A percentile compares a stretch with the other conserved stretches of the same genome.
Conservation (phyloP, 2,797 vertebrate species). For the Rhyacichthys aspro region DNA sequence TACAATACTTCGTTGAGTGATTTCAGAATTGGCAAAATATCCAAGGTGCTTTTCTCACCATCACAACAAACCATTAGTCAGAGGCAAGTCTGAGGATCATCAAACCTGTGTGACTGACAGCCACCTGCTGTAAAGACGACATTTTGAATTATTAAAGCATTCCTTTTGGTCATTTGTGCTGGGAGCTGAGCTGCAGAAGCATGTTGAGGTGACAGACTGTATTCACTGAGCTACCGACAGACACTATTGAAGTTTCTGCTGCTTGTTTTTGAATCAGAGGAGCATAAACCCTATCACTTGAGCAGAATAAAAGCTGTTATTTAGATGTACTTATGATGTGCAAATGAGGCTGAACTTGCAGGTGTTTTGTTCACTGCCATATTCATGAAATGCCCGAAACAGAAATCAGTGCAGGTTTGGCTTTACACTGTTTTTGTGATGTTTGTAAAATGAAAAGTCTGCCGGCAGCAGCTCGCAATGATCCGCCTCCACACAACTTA, state of each 20-base stretch:
- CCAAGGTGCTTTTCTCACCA: conserved; percentile 21
- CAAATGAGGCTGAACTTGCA: conserved; percentile 20
- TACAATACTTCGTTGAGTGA: background rate
- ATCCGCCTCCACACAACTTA: conserved; percentile 6
- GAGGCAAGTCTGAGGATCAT: conserved; percentile 25
- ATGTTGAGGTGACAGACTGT: conserved; percentile 25
- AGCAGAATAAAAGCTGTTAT: conserved; percentile 20
- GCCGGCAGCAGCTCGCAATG: conserved; percentile 7
- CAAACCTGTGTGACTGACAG: conserved; percentile 34
- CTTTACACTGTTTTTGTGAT: conserved; percentile 17
- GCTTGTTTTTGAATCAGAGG: background rate
- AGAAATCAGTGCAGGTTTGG: background rate
- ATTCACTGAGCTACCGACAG: background rate
- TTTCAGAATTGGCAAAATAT: conserved; percentile 20
- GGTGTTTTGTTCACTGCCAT: conserved; percentile 33
- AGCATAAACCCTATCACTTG: conserved; percentile 13
- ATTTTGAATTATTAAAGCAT: conserved; percentile 51
- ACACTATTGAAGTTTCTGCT: background rate
- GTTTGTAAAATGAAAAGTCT: conserved; percentile 24
- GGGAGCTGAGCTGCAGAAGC: conserved; percentile 11
- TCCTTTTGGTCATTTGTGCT: conserved; percentile 30
- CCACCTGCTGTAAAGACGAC: conserved; percentile 17
- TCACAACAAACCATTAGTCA: conserved; percentile 25
- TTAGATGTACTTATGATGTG: conserved; percentile 28
- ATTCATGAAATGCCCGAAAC: conserved; percentile 26